Evolutionary conservation across 64 coral and sea anemone species (phyloP).

Genomic region (Montipora sp.): DNA sequence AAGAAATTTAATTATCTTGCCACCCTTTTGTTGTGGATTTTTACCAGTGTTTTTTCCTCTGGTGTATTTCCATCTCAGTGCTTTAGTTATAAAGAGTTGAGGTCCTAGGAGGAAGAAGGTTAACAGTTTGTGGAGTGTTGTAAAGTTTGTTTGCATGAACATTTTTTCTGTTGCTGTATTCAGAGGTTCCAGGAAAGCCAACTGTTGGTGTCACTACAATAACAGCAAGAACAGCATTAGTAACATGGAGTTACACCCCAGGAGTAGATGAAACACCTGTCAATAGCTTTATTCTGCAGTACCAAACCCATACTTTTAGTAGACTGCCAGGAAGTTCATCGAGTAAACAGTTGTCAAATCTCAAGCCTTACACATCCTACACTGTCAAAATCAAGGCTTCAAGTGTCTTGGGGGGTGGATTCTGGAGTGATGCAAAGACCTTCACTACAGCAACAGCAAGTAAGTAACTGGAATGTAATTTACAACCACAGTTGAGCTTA

Average conservation of each 20-base stretch:
- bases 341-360: neutral
- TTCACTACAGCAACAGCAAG: neutral
- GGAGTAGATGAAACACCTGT: neutral
- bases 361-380: conserved; percentile 25
- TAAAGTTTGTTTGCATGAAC: neutral
- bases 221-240: neutral
- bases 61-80: neutral
- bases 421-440: neutral
- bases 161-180: neutral
- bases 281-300: too few relatives aligned
- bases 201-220: too few relatives aligned
- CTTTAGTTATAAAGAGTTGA: neutral
- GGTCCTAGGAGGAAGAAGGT: neutral
- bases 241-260: neutral
- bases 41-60: neutral
- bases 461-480: neutral
- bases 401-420: neutral
- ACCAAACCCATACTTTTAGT: neutral
- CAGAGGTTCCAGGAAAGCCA: neutral
- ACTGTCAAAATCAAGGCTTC: neutral
- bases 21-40: too few relatives aligned
- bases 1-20: too few relatives aligned
- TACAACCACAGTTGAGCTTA: too few relatives aligned
- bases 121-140: neutral
- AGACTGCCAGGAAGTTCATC: neutral